A percentile compares a stretch with the other conserved stretches of the same genome.
Conservation (phyloP, 1,140 invertebrate genomes). For the Atta colombica region DNA sequence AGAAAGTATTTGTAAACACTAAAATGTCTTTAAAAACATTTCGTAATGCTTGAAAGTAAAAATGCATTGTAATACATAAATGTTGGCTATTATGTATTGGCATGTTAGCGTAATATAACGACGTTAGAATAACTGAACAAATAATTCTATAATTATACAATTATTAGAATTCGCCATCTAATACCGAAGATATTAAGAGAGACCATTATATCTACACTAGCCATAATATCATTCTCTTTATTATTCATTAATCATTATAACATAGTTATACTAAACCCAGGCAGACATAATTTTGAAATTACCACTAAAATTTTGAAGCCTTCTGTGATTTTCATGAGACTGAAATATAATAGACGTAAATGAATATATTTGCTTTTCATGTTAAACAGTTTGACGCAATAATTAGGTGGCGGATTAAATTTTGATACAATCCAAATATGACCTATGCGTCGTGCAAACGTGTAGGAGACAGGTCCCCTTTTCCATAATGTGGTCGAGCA, state of each 20-base stretch:
- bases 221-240: no score
- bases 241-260: background rate
- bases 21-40: no score
- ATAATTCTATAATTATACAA: no score
- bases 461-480: slow-evolving; percentile 1
- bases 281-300: background rate
- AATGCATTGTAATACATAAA: no score
- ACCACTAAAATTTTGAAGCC: background rate
- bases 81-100: background rate
- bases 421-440: slow-evolving; percentile 23
- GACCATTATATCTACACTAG: no score
- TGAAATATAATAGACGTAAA: background rate
- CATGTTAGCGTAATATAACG: no score
- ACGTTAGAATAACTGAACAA: no score
- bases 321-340: background rate
- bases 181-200: no score
- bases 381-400: slow-evolving; percentile 8
- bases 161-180: no score
- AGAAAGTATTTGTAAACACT: no score
- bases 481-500: background rate
- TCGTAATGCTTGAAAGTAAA: no score
- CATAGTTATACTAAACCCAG: background rate
- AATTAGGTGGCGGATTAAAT: slow-evolving; percentile 24
- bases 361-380: background rate
- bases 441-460: background rate